Base-by-base conservation (phyloP, 2,888 invertebrate genomes). In the Belgica antarctica region DNA sequence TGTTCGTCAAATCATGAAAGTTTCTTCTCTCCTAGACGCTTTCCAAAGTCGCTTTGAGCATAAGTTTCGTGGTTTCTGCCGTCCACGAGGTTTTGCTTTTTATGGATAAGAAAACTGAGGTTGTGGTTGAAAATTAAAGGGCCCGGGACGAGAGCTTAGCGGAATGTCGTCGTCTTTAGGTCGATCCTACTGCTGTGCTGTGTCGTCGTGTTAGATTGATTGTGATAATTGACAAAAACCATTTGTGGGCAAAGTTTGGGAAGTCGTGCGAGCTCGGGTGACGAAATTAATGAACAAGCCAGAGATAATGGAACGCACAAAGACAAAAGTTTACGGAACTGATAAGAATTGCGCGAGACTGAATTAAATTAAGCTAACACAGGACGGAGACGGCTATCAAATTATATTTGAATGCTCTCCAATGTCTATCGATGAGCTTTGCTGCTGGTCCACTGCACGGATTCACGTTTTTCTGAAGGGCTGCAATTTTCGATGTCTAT, bases 401-500 rank as follows among this genome's bases (percentile, higher is more conserved):
- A 59, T 24, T 24, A 7, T 8, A 47, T 62, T 22, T 62, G 62
- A 62, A n/a, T 8, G n/a, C 28, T 62, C 62, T 17, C 19, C 22
- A 61, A 12, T 31, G 22, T 28, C 47, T 47, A n/a, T 10, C 22
- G n/a, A 15, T 34, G n/a, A 31, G 36, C 25, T 71, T 69, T 57
- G 65, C 41, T 25, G 28, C 65, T 72, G 57, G 31, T 22, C 62
- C 19, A 28, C 62, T 25, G 52, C 25, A 61, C 15, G 74, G 77
- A 77, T 77, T 94, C 94, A 94, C 93, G 94, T 94, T 89, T 93
- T 92, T 88, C 94, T 92, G 87, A 94, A 91, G 81, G 94, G 93
- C 85, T 93, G 90, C 83, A 94, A 88, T 87, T 94, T 95, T 87
- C 94, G 92, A 88, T 94, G 94, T 86, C 93, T 93, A 87, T 93